These are phyloP conservation scores for Galeopsomyia nigrocyanea DNA, from an alignment of 2,888 invertebrate genomes.

Conservation along the genomic window DNA sequence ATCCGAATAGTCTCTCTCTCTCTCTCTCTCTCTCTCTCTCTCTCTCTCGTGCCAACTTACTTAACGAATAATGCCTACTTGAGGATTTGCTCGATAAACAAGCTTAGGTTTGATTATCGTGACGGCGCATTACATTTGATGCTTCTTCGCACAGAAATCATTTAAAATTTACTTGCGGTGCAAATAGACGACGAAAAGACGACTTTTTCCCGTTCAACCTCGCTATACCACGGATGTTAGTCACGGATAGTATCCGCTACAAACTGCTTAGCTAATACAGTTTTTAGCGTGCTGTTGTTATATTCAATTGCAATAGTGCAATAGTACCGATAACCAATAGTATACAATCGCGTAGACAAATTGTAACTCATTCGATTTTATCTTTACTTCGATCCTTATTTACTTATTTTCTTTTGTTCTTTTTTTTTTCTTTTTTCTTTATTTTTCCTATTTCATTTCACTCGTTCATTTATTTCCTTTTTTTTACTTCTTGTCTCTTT, in stretches of 20 bases:
- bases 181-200: slow-evolving; percentile 27
- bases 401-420: slow-evolving; percentile 45
- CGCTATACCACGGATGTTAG: slow-evolving; percentile 3
- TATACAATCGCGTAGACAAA: slow-evolving; percentile 54
- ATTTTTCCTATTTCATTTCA: slow-evolving; percentile 24
- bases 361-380: neutral
- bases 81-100: slow-evolving; percentile 33
- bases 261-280: slow-evolving; percentile 49
- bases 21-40: slow-evolving; percentile 3
- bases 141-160: slow-evolving; percentile 11
- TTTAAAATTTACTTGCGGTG: slow-evolving; percentile 21
- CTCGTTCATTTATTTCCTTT: slow-evolving; percentile 16
- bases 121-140: slow-evolving; percentile 7
- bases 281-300: slow-evolving; percentile 43
- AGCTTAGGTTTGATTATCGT: slow-evolving; percentile 33
- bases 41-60: slow-evolving; percentile 22
- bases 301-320: slow-evolving; percentile 53
- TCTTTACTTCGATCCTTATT: slow-evolving; percentile 10
- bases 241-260: slow-evolving; percentile 36
- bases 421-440: slow-evolving; percentile 56
- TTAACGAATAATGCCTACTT: slow-evolving; percentile 36
- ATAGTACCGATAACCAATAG: slow-evolving; percentile 62
- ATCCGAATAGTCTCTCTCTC: neutral
- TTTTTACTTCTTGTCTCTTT: slow-evolving; percentile 28
- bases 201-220: slow-evolving; percentile 25